Evolutionary conservation across 2,797 vertebrate species (phyloP).

Genomic region (Notolabrus celidotus): DNA sequence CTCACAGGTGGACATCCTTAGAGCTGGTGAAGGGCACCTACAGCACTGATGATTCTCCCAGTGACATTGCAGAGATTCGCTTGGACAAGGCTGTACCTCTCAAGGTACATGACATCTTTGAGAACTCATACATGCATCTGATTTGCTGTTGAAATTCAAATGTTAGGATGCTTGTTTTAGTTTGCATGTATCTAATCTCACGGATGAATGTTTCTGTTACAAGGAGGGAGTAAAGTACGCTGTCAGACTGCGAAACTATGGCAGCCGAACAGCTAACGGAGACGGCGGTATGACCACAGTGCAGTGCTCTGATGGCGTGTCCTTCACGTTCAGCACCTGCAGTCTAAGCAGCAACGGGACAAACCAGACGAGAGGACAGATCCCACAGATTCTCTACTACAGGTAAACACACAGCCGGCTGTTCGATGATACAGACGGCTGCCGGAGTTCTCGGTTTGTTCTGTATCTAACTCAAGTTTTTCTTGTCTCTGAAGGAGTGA

Average conservation of each 20-base stretch:
- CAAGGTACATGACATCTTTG: constrained; percentile 85
- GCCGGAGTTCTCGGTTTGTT: no score
- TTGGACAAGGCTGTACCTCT: constrained; percentile 98
- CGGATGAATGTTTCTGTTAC: constrained; percentile 36
- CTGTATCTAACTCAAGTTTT: constrained; percentile 17
- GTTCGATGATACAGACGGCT: no score
- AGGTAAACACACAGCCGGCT: constrained; percentile 82
- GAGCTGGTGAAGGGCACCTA: constrained; percentile 99
- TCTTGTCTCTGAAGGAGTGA: constrained; percentile 89
- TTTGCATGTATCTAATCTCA: background rate
- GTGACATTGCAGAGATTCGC: constrained; percentile 97
- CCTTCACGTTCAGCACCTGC: constrained; percentile 97
- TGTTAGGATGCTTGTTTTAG: background rate
- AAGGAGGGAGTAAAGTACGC: constrained; percentile 99
- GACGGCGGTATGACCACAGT: constrained; percentile 99
- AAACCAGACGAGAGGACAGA: constrained; percentile 97
- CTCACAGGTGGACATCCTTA: constrained; percentile 98
- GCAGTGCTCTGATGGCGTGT: constrained; percentile 96
- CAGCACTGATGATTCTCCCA: constrained; percentile 97
- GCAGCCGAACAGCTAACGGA: constrained; percentile 98
- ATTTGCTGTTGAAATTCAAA: constrained; percentile 1
- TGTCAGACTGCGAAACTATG: constrained; percentile 96
- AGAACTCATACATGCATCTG: background rate
- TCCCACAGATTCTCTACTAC: constrained; percentile 98
- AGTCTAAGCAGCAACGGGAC: constrained; percentile 99